phyloP scores from a whole-genome alignment of 2,113 vertebrate species.

The Chaenocephalus aceratus region DNA sequence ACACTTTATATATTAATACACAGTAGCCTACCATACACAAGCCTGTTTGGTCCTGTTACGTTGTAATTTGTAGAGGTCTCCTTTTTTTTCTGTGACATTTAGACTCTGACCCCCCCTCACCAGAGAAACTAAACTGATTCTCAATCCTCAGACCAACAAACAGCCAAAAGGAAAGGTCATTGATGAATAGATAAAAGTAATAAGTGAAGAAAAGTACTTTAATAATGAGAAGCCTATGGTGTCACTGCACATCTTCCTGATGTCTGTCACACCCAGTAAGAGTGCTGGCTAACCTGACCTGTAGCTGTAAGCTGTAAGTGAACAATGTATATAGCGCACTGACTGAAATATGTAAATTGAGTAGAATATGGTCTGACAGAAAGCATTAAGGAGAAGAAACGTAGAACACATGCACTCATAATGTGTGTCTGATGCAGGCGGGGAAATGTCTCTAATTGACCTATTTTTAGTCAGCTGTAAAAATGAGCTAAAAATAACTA shows the following conservation, averaged over 20 bases:
- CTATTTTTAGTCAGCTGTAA: slow-evolving; percentile 75
- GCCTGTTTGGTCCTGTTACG: no score
- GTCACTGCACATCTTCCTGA: not conserved
- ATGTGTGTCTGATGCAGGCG: slow-evolving; percentile 12
- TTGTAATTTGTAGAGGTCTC: not conserved
- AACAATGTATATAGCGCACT: not conserved
- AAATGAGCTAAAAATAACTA: slow-evolving; percentile 74
- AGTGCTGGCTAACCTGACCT: not conserved
- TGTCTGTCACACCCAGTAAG: not conserved
- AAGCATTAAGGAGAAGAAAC: slow-evolving; percentile 12
- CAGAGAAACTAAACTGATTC: not conserved
- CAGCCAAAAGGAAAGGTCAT: not conserved
- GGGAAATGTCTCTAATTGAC: slow-evolving; percentile 60
- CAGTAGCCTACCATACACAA: not conserved
- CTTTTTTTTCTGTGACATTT: not conserved
- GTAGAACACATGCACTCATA: not conserved
- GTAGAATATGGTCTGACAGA: not conserved
- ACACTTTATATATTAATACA: not conserved
- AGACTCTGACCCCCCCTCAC: not conserved
- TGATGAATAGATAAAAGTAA: no score
- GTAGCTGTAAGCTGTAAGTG: not conserved
- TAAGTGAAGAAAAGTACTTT: no score
- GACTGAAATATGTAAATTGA: not conserved
- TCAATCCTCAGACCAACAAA: not conserved
- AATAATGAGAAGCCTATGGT: not conserved